A percentile compares a stretch with the other conserved stretches of the same genome.
Evolutionary conservation across 1,140 invertebrate species (phyloP).

Genomic region (Liolophura sinensis): DNA sequence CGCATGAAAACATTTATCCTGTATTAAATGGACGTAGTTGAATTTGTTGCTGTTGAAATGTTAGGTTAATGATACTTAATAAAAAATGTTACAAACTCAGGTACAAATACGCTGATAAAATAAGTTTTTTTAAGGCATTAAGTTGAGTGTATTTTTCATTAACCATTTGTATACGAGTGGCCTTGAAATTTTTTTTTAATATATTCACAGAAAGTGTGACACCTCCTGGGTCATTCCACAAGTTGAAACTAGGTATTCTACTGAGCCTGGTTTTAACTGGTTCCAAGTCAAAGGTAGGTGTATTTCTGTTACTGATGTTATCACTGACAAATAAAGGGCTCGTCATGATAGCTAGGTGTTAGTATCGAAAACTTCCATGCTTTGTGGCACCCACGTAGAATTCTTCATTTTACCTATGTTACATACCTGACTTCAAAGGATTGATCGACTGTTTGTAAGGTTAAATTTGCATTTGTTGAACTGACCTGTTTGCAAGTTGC

Average conservation of each 20-base stretch:
- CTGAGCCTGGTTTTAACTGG: conserved; percentile 26
- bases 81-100: not conserved
- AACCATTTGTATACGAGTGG: not conserved
- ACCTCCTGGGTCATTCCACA: conserved; percentile 32
- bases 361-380: not conserved
- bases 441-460: no score
- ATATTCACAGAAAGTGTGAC: conserved; percentile 27
- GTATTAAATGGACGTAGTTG: not conserved
- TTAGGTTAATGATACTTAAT: not conserved
- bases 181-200: not conserved
- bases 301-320: not conserved
- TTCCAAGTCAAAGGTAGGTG: conserved; percentile 12
- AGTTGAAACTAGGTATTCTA: conserved; percentile 33
- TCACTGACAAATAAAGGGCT: not conserved
- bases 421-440: no score
- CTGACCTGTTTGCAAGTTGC: no score
- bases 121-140: not conserved
- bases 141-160: not conserved
- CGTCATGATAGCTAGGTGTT: not conserved
- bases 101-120: not conserved
- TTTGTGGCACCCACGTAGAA: not conserved
- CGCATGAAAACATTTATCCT: not conserved
- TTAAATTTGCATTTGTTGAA: no score
- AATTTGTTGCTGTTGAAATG: not conserved
- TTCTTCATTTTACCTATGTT: not conserved